Conservation (phyloP, 2,113 vertebrate genomes). For the Procavia capensis region DNA sequence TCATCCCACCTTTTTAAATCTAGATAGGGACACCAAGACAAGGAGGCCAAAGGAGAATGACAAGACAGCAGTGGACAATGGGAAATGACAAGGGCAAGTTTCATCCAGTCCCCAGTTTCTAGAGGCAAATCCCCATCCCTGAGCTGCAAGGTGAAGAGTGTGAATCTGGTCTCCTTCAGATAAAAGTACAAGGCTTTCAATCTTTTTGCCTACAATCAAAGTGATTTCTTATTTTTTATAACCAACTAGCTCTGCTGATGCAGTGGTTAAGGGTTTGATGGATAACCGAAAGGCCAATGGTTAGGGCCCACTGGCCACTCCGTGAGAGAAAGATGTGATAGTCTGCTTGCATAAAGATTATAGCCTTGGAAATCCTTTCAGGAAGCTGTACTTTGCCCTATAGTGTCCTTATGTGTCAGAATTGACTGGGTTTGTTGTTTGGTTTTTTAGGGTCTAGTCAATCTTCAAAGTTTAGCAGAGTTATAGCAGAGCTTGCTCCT, state of each 20-base stretch:
- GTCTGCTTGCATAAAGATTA: no score
- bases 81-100: neutral
- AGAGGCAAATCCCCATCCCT: neutral
- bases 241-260: neutral
- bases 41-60: neutral
- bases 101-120: neutral
- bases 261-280: no score
- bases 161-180: neutral
- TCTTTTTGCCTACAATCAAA: neutral
- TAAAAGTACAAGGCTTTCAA: neutral
- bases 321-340: no score
- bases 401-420: no score
- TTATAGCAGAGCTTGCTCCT: neutral
- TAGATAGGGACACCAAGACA: neutral
- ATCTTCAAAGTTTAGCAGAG: constrained; percentile 8
- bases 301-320: no score
- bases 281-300: no score
- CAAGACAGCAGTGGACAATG: neutral
- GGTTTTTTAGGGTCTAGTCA: neutral
- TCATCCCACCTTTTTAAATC: neutral
- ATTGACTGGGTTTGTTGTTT: no score
- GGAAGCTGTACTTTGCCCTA: no score
- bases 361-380: no score
- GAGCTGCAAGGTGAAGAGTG: neutral
- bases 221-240: neutral